phyloP scores from a whole-genome alignment of 2,797 vertebrate genomes.

The Lacerta bilineata region DNA sequence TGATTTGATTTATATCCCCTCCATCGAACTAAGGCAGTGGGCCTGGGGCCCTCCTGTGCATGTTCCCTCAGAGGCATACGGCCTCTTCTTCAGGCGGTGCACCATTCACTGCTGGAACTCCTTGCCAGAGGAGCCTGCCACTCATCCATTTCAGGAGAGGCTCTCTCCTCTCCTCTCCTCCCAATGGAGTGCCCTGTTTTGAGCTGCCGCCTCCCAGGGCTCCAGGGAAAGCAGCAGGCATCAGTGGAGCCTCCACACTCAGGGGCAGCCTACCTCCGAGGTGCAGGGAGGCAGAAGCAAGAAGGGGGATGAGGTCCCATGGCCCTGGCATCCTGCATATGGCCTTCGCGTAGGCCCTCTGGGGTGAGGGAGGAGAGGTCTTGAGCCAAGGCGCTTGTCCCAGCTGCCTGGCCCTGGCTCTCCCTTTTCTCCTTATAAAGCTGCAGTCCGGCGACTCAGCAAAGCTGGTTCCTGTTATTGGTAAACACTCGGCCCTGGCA shows the following conservation, averaged over 20 bases:
- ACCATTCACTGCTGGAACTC: background rate
- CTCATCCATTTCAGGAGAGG: background rate
- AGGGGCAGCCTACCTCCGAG: background rate
- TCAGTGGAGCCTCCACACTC: background rate
- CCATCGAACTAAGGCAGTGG: no score
- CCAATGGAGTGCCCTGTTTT: background rate
- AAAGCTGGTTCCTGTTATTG: conserved; percentile 88
- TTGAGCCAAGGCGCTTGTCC: conserved; percentile 75
- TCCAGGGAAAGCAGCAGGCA: background rate
- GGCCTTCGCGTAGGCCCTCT: background rate
- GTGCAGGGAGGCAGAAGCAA: background rate
- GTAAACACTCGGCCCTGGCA: conserved; percentile 87
- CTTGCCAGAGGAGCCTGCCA: background rate
- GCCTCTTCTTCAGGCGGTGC: background rate
- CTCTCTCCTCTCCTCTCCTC: background rate
- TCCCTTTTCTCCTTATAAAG: conserved; percentile 89
- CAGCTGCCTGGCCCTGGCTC: conserved; percentile 77
- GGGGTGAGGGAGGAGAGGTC: background rate
- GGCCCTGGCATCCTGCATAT: background rate
- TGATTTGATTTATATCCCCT: no score
- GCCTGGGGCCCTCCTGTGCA: background rate
- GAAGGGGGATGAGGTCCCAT: background rate
- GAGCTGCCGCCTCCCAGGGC: background rate
- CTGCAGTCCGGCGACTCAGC: conserved; percentile 81
- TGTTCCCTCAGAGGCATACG: background rate